These are phyloP conservation scores for Lipophrys pholis DNA, from an alignment of 2,113 vertebrate species.

Conservation along the genomic window DNA sequence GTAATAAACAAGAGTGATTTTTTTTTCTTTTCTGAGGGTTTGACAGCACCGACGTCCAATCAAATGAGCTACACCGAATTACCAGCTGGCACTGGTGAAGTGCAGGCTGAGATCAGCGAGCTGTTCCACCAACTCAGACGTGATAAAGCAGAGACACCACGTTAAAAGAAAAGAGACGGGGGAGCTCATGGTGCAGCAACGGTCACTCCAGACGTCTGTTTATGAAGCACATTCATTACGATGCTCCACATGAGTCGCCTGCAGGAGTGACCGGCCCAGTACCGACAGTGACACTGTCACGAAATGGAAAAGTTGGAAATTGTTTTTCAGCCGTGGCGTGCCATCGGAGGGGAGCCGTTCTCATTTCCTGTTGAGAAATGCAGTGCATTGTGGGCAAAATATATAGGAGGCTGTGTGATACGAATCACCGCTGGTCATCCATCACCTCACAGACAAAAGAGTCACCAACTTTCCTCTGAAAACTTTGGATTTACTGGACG, in stretches of 20 bases:
- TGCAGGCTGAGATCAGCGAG: constrained; percentile 87
- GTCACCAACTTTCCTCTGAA: constrained; percentile 44
- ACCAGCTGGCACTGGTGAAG: constrained; percentile 87
- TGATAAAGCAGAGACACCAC: constrained; percentile 88
- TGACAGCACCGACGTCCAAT: constrained; percentile 85
- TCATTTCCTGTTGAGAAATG: constrained; percentile 76
- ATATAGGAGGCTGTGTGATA: constrained; percentile 59
- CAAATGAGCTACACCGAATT: constrained; percentile 84
- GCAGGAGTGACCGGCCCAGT: constrained; percentile 27
- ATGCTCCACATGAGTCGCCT: constrained; percentile 27
- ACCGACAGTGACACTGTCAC: constrained; percentile 45
- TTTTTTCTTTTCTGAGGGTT: constrained; percentile 51
- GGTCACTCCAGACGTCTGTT: constrained; percentile 33
- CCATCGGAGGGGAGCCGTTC: constrained; percentile 52
- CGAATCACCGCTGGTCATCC: constrained; percentile 64
- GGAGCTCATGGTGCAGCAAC: not conserved
- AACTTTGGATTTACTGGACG: constrained; percentile 22
- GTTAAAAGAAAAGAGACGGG: constrained; percentile 25
- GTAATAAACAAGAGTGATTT: too few species aligned
- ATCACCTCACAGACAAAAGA: constrained; percentile 49
- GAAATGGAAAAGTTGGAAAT: constrained; percentile 71
- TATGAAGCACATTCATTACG: constrained; percentile 78
- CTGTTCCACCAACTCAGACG: constrained; percentile 82
- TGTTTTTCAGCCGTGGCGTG: constrained; percentile 24
- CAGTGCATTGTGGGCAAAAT: constrained; percentile 65